Base-by-base conservation (phyloP, 2,888 invertebrate species). In the Epirrita christyi region DNA sequence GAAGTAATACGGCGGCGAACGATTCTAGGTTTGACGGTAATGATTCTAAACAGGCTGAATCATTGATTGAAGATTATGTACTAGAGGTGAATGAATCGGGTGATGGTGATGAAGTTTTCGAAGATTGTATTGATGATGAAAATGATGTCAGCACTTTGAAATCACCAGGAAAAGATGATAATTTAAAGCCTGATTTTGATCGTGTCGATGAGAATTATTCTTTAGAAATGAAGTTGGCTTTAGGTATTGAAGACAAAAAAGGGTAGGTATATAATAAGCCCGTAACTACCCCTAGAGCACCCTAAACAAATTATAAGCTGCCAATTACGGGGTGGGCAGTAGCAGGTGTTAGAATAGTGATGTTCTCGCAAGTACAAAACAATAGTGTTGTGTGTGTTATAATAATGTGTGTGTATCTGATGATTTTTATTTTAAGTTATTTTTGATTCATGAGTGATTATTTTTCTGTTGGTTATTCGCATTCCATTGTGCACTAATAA, bases 211-310 rank as follows among this genome's bases (percentile, higher is more conserved):
- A 85, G 63, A 86, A 78, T 52, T 86, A 85, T 64, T 85, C 89
- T 4, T 64, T 92, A 42, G 92, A 92, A 73, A 92, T 92, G 92
- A 88, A 89, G 64, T 57, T 88, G 45, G 86, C 85, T 46, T 71
- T 88, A 67, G 85, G 81, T 3, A 78, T 83, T 64, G 80, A 78
- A 38, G 64, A 62, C 14, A 59, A 64, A 29, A 72, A 72, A 46
- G 48, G 38, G 40, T 45, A 45, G n/a, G 4, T 36, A 10, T 32
- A 32, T 10, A 32, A 32, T 3, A 2, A 6, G 10, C 8, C 32
- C 32, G 9, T 32, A 0, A 7, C 10, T 8, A 32, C 32, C 32
- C 8, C 10, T 32, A 32, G 32, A 32, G 10, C 10, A 9, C 8
- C 8, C 32, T 21, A 32, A 32, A n/a, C 1, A 32, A 9, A 4